Percentiles rank a stretch among this genome's conserved stretches.
Conservation (phyloP, 2,113 vertebrate species). For the Thermophis baileyi region DNA sequence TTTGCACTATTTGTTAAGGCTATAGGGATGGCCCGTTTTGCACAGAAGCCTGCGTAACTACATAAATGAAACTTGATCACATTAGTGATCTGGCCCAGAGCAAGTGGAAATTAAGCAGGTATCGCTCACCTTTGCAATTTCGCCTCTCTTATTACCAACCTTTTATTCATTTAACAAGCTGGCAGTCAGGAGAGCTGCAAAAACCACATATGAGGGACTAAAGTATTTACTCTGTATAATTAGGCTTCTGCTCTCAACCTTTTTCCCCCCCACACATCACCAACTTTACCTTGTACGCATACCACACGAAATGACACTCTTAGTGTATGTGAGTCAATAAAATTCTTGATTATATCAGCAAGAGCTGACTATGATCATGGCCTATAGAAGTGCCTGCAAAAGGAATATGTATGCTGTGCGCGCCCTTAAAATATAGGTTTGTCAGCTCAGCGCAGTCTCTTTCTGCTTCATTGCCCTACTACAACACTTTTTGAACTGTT, state of each 20-base stretch:
- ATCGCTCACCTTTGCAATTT: background rate
- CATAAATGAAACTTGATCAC: background rate
- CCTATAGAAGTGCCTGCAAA: background rate
- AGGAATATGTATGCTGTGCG: background rate
- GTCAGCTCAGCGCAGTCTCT: background rate
- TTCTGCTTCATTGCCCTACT: background rate
- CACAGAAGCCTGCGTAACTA: background rate
- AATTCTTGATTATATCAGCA: constrained; percentile 7
- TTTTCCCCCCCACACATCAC: background rate
- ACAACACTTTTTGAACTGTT: background rate
- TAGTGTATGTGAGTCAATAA: background rate
- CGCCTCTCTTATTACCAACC: background rate
- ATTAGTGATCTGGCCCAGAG: background rate
- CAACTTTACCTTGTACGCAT: background rate
- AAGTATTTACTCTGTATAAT: background rate
- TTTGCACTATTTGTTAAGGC: constrained; percentile 19
- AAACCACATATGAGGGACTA: background rate
- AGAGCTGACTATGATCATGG: background rate
- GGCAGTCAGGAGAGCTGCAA: background rate
- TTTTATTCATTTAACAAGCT: background rate
- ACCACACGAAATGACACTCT: background rate
- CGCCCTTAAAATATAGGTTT: constrained; percentile 9
- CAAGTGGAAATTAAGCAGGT: background rate
- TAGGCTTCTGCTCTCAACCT: background rate
- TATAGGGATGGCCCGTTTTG: constrained; percentile 15